These are phyloP conservation scores for Drosophila percnosoma DNA, from an alignment of 2,888 invertebrate species.

Conservation along the genomic window DNA sequence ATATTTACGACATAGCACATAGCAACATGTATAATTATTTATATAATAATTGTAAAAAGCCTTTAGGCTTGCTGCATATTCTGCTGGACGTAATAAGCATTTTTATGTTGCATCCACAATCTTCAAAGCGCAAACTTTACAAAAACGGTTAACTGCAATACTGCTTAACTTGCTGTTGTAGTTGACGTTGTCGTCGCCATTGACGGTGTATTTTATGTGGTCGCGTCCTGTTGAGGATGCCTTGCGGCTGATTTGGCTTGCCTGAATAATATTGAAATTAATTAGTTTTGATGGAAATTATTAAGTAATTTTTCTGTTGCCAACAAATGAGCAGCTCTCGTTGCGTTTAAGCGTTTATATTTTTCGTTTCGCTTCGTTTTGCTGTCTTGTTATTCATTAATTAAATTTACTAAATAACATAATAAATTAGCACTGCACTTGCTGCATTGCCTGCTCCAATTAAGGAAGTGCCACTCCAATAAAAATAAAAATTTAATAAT, in stretches of 20 bases:
- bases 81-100: constrained; percentile 69
- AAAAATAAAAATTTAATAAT: constrained; percentile 7
- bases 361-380: constrained; percentile 13
- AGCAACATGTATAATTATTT: constrained; percentile 27
- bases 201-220: constrained; percentile 17
- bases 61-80: constrained; percentile 59
- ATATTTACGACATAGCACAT: constrained; percentile 31
- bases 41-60: constrained; percentile 56
- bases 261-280: constrained; percentile 75
- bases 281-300: constrained; percentile 77
- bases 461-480: constrained; percentile 74
- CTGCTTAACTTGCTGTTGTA: constrained; percentile 58
- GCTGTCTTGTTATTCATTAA: constrained; percentile 52
- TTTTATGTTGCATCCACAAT: constrained; percentile 65
- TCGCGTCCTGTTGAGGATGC: constrained; percentile 37
- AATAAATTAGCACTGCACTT: constrained; percentile 77
- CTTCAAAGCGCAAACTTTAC: constrained; percentile 42
- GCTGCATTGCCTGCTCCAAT: constrained; percentile 71
- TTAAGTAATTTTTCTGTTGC: constrained; percentile 74
- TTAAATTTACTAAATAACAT: constrained; percentile 77
- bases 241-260: constrained; percentile 42
- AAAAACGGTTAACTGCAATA: constrained; percentile 55
- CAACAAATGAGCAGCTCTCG: constrained; percentile 49
- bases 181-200: constrained; percentile 33
- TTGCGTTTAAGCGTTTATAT: background rate